These are phyloP conservation scores for Pammene aurita DNA, from an alignment of 2,888 invertebrate species.

Conservation along the genomic window DNA sequence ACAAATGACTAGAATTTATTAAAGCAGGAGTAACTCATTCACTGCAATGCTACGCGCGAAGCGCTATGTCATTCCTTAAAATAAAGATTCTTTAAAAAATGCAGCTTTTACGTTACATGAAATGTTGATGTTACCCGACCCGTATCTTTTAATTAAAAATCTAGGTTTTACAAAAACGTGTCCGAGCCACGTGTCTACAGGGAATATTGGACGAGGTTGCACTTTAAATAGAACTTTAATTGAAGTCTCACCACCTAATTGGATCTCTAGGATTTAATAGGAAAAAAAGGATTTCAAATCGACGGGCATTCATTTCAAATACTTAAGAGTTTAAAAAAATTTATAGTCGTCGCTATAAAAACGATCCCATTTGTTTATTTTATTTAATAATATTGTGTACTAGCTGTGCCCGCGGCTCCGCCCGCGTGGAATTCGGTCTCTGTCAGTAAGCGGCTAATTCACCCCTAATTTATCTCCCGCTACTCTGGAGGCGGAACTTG, in stretches of 20 bases:
- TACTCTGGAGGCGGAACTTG: too few relatives aligned
- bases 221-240: conserved; percentile 20
- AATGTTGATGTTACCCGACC: too few relatives aligned
- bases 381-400: too few relatives aligned
- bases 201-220: conserved; percentile 15
- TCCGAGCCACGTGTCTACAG: neutral
- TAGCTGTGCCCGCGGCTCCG: too few relatives aligned
- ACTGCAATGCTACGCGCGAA: too few relatives aligned
- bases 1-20: too few relatives aligned
- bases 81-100: too few relatives aligned
- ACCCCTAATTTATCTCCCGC: too few relatives aligned
- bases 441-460: too few relatives aligned
- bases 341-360: neutral
- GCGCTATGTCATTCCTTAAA: too few relatives aligned
- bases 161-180: neutral
- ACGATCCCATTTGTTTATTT: neutral
- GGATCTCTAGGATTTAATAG: neutral
- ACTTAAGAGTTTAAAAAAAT: neutral
- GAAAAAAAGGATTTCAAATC: neutral
- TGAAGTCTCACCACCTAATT: conserved; percentile 12
- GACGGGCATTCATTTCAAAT: neutral
- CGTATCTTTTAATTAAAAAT: neutral
- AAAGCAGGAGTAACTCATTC: too few relatives aligned
- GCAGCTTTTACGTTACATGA: neutral
- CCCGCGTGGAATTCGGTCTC: too few relatives aligned